Percentiles rank a stretch among this genome's conserved stretches.
phyloP scores from a whole-genome alignment of 2,113 vertebrate species.

The Bungarus multicinctus region DNA sequence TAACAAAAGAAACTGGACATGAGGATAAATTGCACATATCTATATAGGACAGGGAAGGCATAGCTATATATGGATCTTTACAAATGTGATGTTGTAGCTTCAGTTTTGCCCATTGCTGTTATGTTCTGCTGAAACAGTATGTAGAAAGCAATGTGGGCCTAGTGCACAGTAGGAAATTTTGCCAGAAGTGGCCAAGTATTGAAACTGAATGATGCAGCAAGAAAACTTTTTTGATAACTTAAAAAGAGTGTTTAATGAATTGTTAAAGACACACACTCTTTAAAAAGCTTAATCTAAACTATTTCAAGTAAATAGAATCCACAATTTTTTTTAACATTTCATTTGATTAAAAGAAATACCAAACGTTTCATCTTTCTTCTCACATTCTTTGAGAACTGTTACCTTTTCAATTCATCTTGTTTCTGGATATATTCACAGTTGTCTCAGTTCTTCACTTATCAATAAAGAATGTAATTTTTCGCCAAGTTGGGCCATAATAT shows the following conservation, averaged over 20 bases:
- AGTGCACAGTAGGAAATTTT: neutral
- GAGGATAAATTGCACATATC: neutral
- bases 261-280: neutral
- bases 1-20: neutral
- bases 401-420: neutral
- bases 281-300: neutral
- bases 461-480: neutral
- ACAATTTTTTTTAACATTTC: neutral
- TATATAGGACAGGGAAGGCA: neutral
- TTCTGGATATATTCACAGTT: neutral
- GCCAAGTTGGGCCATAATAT: neutral
- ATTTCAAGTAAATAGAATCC: neutral
- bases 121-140: neutral
- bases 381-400: neutral
- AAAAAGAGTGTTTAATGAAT: neutral
- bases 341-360: neutral
- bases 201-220: neutral
- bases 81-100: neutral
- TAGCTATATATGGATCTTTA: neutral
- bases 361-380: neutral
- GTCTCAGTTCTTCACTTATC: neutral
- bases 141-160: neutral
- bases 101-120: neutral
- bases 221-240: neutral
- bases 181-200: neutral